Base-by-base conservation (phyloP, 1,140 invertebrate species). In the Drosophila auraria region DNA sequence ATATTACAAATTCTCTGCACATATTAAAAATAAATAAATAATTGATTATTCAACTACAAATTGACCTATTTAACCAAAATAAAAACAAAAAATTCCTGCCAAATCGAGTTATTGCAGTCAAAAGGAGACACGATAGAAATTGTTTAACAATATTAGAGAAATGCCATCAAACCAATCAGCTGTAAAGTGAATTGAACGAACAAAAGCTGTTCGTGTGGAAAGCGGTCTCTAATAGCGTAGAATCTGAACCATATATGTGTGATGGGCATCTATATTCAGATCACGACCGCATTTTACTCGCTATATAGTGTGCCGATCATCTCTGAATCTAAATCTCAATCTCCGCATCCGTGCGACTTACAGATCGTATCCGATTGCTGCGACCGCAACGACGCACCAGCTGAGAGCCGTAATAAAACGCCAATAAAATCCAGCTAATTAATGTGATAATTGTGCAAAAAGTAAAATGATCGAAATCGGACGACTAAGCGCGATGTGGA, bases 391-490 rank as follows among this genome's bases (percentile, higher is more conserved):
- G 51, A 69, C 56, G 47, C 51, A 62, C 36, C 44, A 50, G 47
- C 63, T 47, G 7, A 49, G 47, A 69, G 54, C 57, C 56, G 27
- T 69, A 66, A 80, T 45, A 82, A 59, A 58, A 60, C 50, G 64
- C 45, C 68, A 53, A 53, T 73, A 60, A 73, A 73, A 61, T 23
- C 36, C 11, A 60, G 49, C 62, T 51, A 79, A 84, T 90, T 73
- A 75, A 84, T 84, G 81, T 84, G 77, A 89, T 72, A 80, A 80
- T 63, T 69, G 76, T 78, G 60, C 54, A 68, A 65, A 77, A 59
- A 23, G 17, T 54, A 47, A 71, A 56, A 60, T 49, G 53, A 47
- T 59, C 25, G 49, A 51, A 69, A 56, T 59, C 66, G 62, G 45
- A 33, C 59, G 20, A 23, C n/a, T 53, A 6, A 56, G 33, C 64